Percentiles rank a stretch among this genome's conserved stretches.
These are phyloP conservation scores for Anser brachyrhynchus DNA, from an alignment of 2,113 vertebrate genomes.

Conservation along the genomic window DNA sequence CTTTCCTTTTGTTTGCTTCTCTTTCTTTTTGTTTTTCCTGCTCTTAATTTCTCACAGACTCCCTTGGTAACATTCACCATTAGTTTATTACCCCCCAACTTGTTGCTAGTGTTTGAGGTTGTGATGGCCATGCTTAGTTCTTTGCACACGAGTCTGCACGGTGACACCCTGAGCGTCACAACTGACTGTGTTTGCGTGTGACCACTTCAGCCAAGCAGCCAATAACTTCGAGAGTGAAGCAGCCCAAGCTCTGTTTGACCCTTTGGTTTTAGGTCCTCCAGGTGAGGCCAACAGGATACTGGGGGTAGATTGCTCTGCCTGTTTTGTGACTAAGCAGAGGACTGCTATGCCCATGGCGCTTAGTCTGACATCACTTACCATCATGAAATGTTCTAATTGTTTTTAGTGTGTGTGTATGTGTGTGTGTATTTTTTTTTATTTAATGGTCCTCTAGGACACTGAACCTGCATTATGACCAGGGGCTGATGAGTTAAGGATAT, in stretches of 20 bases:
- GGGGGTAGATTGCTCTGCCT: background rate
- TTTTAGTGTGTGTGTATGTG: background rate
- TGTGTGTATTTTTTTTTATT: constrained; percentile 1
- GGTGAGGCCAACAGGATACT: background rate
- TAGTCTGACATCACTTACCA: background rate
- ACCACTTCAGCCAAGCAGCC: background rate
- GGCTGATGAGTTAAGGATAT: constrained; percentile 38
- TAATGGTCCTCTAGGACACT: constrained; percentile 19
- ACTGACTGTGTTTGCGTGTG: rapidly evolving
- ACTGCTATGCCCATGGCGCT: background rate
- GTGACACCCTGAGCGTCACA: background rate
- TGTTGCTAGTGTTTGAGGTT: background rate
- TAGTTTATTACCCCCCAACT: background rate
- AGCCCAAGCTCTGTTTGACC: background rate
- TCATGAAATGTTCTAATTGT: constrained; percentile 35
- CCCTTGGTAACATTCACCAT: background rate
- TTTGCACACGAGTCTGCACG: rapidly evolving
- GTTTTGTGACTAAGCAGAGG: background rate
- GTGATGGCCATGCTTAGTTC: background rate
- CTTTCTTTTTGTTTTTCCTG: background rate
- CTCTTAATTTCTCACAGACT: background rate
- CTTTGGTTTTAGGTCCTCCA: background rate
- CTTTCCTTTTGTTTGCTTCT: background rate
- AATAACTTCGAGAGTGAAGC: background rate
- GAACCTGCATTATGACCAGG: constrained; percentile 48